Evolutionary conservation across 2,888 invertebrate genomes (phyloP), one percentile per base, ranked within the genome.

Genomic region (Biston stratarius): DNA sequence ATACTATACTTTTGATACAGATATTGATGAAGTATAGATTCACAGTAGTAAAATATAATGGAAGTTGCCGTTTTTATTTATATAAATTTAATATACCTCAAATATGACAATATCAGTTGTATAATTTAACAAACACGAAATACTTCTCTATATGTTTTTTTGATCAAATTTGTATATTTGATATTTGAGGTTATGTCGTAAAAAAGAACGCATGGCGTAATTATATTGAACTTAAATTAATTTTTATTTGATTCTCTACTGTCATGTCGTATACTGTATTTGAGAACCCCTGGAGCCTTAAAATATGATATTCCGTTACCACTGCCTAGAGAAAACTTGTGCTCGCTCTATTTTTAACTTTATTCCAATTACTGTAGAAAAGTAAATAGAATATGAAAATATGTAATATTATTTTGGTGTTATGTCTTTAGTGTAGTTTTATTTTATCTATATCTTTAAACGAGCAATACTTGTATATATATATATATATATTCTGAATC

Each of bases 251-350:
- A 53, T 55, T 48, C 0, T 11, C 53, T 59, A 64, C 61, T 66
- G 66, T 36, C 24, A 6, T 24, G 15, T n/a, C 15, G 38, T 49
- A 6, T 3, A 60, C 49, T 73, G 66, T 65, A 53, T 60, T 53
- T 56, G 44, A 61, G 56, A 65, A 67, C 66, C 67, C 66, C 59
- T 56, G 64, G 69, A 74, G 66, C 66, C 64, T 69, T 66, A 70
- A 72, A 73, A 70, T 74, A 74, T 70, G 69, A 68, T 64, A 67
- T 70, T 58, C 67, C 71, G 70, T 73, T 72, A 70, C 67, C 62
- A 53, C 51, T 63, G 47, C 57, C 70, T 70, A 69, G 71, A 73
- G 60, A 72, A 73, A 72, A 72, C 62, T 67, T 69, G 49, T 55
- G 53, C 57, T 67, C 49, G 34, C 53, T 58, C 53, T 66, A 66